Percentiles rank a stretch among this genome's conserved stretches.
phyloP scores from a whole-genome alignment of 2,113 vertebrate species.

The Bothrops jararaca region DNA sequence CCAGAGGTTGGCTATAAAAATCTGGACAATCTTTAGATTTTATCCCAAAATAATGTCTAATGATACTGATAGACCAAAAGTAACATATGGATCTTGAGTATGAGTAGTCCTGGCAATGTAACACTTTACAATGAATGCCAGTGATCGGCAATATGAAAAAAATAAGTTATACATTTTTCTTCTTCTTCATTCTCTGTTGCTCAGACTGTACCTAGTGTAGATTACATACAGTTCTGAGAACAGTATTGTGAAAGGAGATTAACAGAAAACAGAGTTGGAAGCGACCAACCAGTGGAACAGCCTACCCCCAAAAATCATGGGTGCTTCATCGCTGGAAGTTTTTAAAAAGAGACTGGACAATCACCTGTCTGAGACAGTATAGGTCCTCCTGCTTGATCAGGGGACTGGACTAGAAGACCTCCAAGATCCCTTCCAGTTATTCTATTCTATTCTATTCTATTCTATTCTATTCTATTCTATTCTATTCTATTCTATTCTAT shows the following conservation, averaged over 20 bases:
- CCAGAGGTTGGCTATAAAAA: background rate
- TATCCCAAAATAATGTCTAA: background rate
- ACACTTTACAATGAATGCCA: background rate
- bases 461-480: too few species aligned
- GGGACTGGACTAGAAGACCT: too few species aligned
- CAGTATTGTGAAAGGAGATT: background rate
- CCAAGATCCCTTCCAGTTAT: too few species aligned
- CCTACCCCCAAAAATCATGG: too few species aligned
- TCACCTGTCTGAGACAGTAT: too few species aligned
- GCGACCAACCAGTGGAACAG: too few species aligned
- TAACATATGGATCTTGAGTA: background rate
- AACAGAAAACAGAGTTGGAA: background rate
- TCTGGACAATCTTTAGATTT: background rate
- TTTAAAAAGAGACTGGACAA: too few species aligned
- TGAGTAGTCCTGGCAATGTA: background rate
- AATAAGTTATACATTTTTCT: background rate
- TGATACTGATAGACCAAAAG: background rate
- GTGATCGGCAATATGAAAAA: background rate
- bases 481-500: too few species aligned
- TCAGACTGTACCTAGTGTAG: background rate
- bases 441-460: too few species aligned
- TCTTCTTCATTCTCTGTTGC: background rate
- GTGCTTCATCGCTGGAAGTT: too few species aligned
- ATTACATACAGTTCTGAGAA: background rate
- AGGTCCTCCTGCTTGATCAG: too few species aligned